phyloP scores from a whole-genome alignment of 2,888 invertebrate genomes.

The Machimus atricapillus region DNA sequence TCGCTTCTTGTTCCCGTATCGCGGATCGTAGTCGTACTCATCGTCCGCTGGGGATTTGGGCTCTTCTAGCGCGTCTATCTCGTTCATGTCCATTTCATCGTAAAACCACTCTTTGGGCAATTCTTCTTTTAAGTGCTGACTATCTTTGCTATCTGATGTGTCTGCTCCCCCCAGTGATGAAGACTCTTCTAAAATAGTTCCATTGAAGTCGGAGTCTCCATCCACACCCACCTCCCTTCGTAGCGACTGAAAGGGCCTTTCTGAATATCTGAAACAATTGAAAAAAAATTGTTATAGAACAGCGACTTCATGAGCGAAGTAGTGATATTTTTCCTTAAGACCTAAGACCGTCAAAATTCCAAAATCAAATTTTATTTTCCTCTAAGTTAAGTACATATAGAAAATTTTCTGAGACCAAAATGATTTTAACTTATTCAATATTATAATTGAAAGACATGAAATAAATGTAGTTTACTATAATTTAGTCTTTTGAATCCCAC shows the following conservation, averaged over 20 bases:
- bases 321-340: too few relatives aligned
- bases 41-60: constrained; percentile 91
- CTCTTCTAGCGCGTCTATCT: constrained; percentile 90
- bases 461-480: too few relatives aligned
- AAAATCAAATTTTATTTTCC: background rate
- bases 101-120: constrained; percentile 87
- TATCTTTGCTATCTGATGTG: constrained; percentile 79
- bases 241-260: constrained; percentile 60
- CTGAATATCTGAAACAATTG: constrained; percentile 56
- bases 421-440: too few relatives aligned
- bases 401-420: too few relatives aligned
- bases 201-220: constrained; percentile 58
- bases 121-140: constrained; percentile 81
- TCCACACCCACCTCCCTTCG: constrained; percentile 53
- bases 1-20: constrained; percentile 62
- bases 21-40: constrained; percentile 86
- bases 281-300: background rate
- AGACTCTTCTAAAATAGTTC: constrained; percentile 60
- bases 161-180: constrained; percentile 62
- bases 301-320: background rate
- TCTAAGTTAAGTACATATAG: too few relatives aligned
- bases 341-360: background rate
- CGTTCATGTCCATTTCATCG: constrained; percentile 87
- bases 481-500: too few relatives aligned
- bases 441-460: too few relatives aligned